phyloP scores from a whole-genome alignment of 1,140 invertebrate genomes.

The Pentalonia nigronervosa region DNA sequence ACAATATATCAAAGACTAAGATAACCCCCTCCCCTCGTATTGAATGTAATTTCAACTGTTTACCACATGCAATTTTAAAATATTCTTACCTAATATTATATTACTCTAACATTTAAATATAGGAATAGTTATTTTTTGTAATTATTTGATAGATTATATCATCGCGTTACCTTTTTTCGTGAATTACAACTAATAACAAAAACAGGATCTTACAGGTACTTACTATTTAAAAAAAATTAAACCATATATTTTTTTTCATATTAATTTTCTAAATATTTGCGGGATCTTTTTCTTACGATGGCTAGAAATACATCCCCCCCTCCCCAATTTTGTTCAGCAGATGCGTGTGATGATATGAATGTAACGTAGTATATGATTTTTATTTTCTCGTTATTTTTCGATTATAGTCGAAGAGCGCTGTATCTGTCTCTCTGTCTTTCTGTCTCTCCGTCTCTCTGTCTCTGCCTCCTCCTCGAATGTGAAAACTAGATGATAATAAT shows the following conservation, averaged over 20 bases:
- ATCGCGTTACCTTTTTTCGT: neutral
- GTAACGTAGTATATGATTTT: neutral
- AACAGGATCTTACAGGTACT: too few relatives aligned
- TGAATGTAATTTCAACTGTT: neutral
- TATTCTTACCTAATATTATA: too few relatives aligned
- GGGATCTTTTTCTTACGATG: neutral
- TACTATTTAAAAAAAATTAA: neutral
- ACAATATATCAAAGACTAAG: neutral
- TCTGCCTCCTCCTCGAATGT: neutral
- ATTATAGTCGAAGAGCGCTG: neutral
- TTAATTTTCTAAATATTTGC: neutral
- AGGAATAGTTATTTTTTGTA: too few relatives aligned
- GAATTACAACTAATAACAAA: neutral
- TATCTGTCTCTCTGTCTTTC: neutral
- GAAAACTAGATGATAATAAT: neutral
- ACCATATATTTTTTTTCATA: neutral
- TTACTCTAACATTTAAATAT: too few relatives aligned
- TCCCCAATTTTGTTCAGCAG: neutral
- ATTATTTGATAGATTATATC: neutral
- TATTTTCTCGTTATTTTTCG: conserved; percentile 3
- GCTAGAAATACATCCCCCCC: neutral
- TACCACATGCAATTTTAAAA: too few relatives aligned
- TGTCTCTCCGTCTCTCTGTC: neutral
- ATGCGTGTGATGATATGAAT: neutral
- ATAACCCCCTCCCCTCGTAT: neutral